These are phyloP conservation scores for Muricea muricata DNA, from an alignment of 92 coral and sea anemone genomes.

Conservation along the genomic window DNA sequence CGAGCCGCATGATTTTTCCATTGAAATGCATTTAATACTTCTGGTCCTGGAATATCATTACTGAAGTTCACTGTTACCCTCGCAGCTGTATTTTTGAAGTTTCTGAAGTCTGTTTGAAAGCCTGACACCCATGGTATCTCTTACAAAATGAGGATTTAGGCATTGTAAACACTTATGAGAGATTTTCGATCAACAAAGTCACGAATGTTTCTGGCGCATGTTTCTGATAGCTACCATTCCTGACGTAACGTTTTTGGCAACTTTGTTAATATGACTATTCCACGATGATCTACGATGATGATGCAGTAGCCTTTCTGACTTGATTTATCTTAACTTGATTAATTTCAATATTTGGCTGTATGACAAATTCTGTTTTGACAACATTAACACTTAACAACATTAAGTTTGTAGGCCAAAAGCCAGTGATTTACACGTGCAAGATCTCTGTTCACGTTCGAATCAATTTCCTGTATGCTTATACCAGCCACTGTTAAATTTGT, in stretches of 20 bases:
- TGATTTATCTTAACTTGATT: slow-evolving; percentile 46
- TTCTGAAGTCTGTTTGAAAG: slow-evolving; percentile 3
- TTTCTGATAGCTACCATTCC: neutral
- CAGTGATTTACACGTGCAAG: neutral
- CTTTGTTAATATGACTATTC: neutral
- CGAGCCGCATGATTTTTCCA: neutral
- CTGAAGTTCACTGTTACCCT: neutral
- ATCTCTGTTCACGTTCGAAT: slow-evolving; percentile 35
- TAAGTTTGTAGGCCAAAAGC: neutral
- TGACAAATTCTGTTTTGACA: neutral
- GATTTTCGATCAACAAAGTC: neutral
- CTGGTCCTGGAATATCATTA: neutral
- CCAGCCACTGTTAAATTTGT: slow-evolving; percentile 41
- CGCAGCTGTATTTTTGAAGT: slow-evolving; percentile 16
- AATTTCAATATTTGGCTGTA: slow-evolving; percentile 23
- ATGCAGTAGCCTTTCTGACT: slow-evolving; percentile 37
- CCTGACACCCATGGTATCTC: neutral
- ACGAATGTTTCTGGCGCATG: neutral
- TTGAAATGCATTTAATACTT: neutral
- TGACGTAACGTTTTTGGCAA: neutral
- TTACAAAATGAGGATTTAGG: slow-evolving; percentile 6
- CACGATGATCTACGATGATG: neutral
- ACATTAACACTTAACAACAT: neutral
- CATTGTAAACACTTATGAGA: neutral
- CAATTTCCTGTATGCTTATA: slow-evolving; percentile 32